Evolutionary conservation across 1,140 invertebrate genomes (phyloP).

Genomic region (Protaetia brevitarsis): DNA sequence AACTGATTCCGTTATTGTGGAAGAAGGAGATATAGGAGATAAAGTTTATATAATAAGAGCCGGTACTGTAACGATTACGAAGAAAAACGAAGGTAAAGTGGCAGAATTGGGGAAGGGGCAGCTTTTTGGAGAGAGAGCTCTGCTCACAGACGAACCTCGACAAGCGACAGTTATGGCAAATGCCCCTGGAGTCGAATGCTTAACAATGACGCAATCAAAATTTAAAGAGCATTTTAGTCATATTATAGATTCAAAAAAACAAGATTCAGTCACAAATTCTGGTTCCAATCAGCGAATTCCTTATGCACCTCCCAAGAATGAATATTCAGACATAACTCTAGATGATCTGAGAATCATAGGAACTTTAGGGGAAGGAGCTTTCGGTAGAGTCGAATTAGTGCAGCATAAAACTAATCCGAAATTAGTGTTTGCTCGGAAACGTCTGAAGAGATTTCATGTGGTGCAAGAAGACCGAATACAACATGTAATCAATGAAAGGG

Average conservation of each 20-base stretch:
- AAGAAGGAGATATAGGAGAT: conserved; percentile 84
- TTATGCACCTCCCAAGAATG: conserved; percentile 35
- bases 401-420: conserved; percentile 58
- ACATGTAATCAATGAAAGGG: conserved; percentile 89
- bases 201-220: conserved; percentile 79
- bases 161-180: conserved; percentile 86
- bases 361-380: conserved; percentile 89
- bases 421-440: conserved; percentile 82
- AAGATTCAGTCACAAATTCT: background rate
- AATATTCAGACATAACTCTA: conserved; percentile 67
- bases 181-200: conserved; percentile 83
- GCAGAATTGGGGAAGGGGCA: conserved; percentile 55
- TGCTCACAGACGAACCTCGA: conserved; percentile 76
- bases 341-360: conserved; percentile 77
- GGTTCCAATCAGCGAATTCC: background rate
- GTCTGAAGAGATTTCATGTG: conserved; percentile 88
- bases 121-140: conserved; percentile 77
- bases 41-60: conserved; percentile 95
- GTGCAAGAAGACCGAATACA: conserved; percentile 91
- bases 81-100: conserved; percentile 56
- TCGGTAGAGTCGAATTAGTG: conserved; percentile 85
- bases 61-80: conserved; percentile 79
- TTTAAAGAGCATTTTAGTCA: conserved; percentile 41
- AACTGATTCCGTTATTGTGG: conserved; percentile 79
- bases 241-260: background rate